phyloP scores from a whole-genome alignment of 2,113 vertebrate genomes.

The Pristiophorus japonicus region DNA sequence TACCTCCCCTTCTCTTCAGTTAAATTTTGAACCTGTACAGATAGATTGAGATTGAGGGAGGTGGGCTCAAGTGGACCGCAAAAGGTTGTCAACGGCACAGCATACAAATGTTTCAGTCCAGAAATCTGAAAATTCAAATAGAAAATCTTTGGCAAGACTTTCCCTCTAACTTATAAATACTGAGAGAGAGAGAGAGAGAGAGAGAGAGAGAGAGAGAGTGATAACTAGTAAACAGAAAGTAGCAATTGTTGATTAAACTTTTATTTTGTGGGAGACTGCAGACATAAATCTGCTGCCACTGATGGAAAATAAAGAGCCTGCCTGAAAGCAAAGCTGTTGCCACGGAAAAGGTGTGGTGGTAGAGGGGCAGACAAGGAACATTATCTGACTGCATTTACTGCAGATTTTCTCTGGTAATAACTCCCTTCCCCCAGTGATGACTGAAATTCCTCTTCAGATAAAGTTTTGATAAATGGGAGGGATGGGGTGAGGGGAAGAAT shows the following conservation, averaged over 20 bases:
- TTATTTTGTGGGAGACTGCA: too few species aligned
- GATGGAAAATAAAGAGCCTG: too few species aligned
- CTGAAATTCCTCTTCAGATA: neutral
- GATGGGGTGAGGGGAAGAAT: neutral
- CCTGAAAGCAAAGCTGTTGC: too few species aligned
- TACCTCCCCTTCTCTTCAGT: too few species aligned
- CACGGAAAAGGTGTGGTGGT: too few species aligned
- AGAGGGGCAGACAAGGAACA: neutral
- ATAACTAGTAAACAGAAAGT: neutral
- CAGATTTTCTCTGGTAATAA: neutral
- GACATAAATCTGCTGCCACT: too few species aligned
- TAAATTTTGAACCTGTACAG: too few species aligned
- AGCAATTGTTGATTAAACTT: too few species aligned
- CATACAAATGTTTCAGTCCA: neutral
- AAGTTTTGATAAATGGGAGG: neutral
- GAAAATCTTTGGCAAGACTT: too few species aligned
- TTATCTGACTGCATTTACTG: neutral
- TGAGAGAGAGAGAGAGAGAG: too few species aligned
- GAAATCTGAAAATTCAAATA: neutral
- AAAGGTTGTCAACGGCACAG: neutral
- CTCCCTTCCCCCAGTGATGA: neutral
- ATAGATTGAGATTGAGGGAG: too few species aligned
- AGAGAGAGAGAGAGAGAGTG: neutral
- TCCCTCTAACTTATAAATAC: neutral
- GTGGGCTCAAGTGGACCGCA: too few species aligned